Conservation (phyloP, 2,888 invertebrate species). For the Odontothrips loti region DNA sequence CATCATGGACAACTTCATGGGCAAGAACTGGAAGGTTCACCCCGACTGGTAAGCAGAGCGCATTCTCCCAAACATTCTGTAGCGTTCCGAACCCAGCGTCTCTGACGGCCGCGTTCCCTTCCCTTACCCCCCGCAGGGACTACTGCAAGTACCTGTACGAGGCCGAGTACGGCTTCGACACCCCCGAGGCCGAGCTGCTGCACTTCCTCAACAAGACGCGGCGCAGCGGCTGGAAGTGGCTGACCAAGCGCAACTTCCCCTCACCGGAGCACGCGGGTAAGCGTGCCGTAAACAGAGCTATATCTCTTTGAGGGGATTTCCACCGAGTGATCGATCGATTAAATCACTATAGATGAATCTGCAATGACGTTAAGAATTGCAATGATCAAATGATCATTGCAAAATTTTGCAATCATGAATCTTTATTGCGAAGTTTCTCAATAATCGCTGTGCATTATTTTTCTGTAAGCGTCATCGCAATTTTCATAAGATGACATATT, state of each 20-base stretch:
- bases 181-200: constrained; percentile 69
- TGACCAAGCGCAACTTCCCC: constrained; percentile 60
- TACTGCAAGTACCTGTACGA: constrained; percentile 60
- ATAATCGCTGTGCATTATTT: no score
- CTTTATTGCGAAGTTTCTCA: no score
- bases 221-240: constrained; percentile 82
- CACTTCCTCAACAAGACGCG: constrained; percentile 76
- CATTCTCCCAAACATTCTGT: neutral
- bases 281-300: constrained; percentile 21
- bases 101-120: neutral
- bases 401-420: no score
- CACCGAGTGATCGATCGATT: no score
- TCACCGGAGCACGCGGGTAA: constrained; percentile 59
- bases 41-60: constrained; percentile 68
- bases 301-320: constrained; percentile 29
- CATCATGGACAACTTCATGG: constrained; percentile 65
- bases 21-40: constrained; percentile 79
- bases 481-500: no score
- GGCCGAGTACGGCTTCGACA: constrained; percentile 62
- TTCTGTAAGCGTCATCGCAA: no score
- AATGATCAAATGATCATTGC: no score
- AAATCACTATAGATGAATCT: no score
- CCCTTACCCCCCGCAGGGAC: constrained; percentile 41
- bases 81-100: no score
- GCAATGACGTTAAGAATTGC: no score